A percentile compares a stretch with the other conserved stretches of the same genome.
Conservation (phyloP, 2,888 invertebrate species). For the Cephonodes hylas region DNA sequence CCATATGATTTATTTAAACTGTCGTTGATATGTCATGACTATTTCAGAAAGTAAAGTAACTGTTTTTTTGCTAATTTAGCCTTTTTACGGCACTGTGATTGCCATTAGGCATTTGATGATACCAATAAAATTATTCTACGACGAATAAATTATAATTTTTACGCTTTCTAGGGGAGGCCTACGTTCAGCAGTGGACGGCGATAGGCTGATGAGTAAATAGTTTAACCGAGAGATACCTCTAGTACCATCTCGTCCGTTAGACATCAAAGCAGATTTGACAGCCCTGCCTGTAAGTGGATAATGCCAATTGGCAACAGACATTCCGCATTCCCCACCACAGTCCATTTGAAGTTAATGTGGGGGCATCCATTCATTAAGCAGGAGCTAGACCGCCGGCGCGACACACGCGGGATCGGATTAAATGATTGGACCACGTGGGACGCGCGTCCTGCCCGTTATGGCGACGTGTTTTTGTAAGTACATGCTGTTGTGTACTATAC, state of each 20-base stretch:
- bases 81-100: too few relatives aligned
- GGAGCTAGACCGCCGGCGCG: slow-evolving; percentile 5
- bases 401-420: slow-evolving; percentile 23
- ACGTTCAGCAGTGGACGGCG: too few relatives aligned
- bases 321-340: slow-evolving; percentile 74
- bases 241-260: too few relatives aligned
- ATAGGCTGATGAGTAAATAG: too few relatives aligned
- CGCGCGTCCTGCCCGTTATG: slow-evolving; percentile 17
- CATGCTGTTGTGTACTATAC: too few relatives aligned
- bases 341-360: slow-evolving; percentile 65
- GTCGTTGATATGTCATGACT: too few relatives aligned
- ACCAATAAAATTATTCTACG: not conserved
- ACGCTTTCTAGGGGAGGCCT: too few relatives aligned
- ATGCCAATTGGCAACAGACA: slow-evolving; percentile 69
- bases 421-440: slow-evolving; percentile 30
- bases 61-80: too few relatives aligned
- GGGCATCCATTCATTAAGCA: slow-evolving; percentile 61
- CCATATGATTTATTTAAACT: too few relatives aligned
- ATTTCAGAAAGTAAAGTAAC: too few relatives aligned
- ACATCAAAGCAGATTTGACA: not conserved
- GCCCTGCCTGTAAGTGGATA: slow-evolving; percentile 68
- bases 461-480: not conserved
- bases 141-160: not conserved
- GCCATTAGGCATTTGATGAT: too few relatives aligned
- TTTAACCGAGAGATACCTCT: too few relatives aligned